These are phyloP conservation scores for Chionomys nivalis DNA, from an alignment of 2,113 vertebrate species.

Conservation along the genomic window DNA sequence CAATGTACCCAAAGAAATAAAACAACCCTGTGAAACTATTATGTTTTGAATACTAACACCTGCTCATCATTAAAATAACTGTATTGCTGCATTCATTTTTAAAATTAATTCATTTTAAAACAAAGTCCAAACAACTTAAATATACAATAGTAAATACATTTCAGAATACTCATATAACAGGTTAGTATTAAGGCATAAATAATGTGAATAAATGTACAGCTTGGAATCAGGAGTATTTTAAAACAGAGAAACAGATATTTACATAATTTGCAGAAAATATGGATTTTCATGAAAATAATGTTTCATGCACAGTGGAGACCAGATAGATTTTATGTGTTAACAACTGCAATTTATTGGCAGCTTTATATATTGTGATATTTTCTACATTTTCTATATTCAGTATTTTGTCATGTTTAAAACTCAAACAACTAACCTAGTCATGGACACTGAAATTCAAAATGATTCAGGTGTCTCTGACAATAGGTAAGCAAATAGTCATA, in stretches of 20 bases:
- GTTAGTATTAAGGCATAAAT: constrained; percentile 21
- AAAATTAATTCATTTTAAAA: constrained; percentile 26
- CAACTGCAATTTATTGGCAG: background rate
- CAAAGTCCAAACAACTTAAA: constrained; percentile 42
- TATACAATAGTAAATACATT: background rate
- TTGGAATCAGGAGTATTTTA: background rate
- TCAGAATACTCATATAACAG: background rate
- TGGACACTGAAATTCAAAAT: background rate
- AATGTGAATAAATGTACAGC: background rate
- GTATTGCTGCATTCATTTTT: background rate
- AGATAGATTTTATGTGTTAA: background rate
- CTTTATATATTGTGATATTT: background rate
- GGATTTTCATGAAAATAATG: constrained; percentile 53
- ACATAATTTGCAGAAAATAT: constrained; percentile 7
- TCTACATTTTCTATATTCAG: background rate
- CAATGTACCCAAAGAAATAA: constrained; percentile 27
- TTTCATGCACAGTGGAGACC: background rate
- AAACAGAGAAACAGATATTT: constrained; percentile 4
- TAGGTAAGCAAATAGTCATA: background rate
- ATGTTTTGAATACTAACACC: constrained; percentile 33
- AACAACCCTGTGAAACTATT: background rate
- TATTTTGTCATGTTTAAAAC: background rate
- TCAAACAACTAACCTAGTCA: background rate
- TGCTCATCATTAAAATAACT: background rate
- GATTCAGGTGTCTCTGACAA: background rate